Percentiles rank a stretch among this genome's conserved stretches.
Evolutionary conservation across 2,797 vertebrate species (phyloP).

Genomic region (Epinephelus awoara): DNA sequence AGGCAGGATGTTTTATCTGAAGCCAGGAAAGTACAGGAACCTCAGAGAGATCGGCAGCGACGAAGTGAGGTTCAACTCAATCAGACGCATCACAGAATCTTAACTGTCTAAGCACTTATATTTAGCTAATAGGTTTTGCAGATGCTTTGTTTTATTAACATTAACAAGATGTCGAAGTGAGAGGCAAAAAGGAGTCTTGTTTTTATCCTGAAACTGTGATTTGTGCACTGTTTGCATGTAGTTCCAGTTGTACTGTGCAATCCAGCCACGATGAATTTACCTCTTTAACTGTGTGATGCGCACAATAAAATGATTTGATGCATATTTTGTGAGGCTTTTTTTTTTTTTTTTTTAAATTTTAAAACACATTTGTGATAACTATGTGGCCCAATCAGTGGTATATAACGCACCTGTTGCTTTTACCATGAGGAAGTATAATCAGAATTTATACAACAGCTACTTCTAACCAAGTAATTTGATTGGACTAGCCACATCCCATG

Average conservation of each 20-base stretch:
- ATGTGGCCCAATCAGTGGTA: not conserved
- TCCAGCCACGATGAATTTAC: conserved; percentile 49
- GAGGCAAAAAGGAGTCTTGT: conserved; percentile 27
- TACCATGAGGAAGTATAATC: not conserved
- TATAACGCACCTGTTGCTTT: not conserved
- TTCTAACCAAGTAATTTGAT: too few relatives aligned
- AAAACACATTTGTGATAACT: rapidly evolving
- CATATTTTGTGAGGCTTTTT: conserved; percentile 3
- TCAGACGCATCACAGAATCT: conserved; percentile 48
- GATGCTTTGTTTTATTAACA: conserved; percentile 32
- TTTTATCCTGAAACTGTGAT: conserved; percentile 57
- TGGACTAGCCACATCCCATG: too few relatives aligned
- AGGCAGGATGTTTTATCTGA: conserved; percentile 76
- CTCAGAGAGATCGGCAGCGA: conserved; percentile 57
- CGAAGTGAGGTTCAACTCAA: conserved; percentile 47
- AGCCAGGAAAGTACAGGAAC: conserved; percentile 75
- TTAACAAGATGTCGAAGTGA: conserved; percentile 33
- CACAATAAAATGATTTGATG: conserved; percentile 62
- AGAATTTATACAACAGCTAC: too few relatives aligned
- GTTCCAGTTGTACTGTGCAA: conserved; percentile 50
- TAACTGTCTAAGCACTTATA: conserved; percentile 9
- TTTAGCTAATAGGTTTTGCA: conserved; percentile 15
- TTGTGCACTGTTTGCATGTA: conserved; percentile 58
- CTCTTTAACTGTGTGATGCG: conserved; percentile 56
- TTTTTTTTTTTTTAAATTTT: not conserved